Evolutionary conservation across 2,888 invertebrate genomes (phyloP), one percentile per base, ranked within the genome.

Genomic region (Pilophorus perplexus): DNA sequence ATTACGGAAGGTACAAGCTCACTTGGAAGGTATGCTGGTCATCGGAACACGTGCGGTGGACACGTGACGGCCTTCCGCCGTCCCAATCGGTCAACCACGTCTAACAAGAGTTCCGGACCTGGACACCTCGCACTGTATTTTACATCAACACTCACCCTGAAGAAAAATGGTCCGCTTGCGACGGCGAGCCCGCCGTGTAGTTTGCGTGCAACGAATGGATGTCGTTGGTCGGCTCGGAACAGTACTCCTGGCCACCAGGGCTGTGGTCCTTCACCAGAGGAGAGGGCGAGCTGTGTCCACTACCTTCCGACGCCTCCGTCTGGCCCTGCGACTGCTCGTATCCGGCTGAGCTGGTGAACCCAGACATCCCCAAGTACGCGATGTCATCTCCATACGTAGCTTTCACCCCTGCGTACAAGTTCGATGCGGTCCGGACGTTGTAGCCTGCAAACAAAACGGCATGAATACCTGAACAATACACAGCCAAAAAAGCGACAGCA

Each of bases 261-360:
- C 62, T 55, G 2, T 67, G 65, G 14, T 67, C 69, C 14, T 60
- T 1, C 6, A 59, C 60, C 25, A 64, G 23, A 12, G 64, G 64
- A 8, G 67, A 38, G 0, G 69, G 69, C 8, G 67, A 57, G 64
- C 68, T 69, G 18, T 65, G 69, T 10, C 65, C 69, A 50, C 69
- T 69, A 25, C 62, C 69, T 42, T 69, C 69, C 0, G 69, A 69
- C 14, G 55, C 67, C 20, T 50, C 67, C 1, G 44, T 42, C n/a
- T 25, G 46, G 3, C 28, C 54, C 23, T 25, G 52, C n/a, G 65
- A 42, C 23, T 64, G 54, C 14, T 44, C 66, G 33, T 18, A 42
- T 10, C n/a, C 8, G 10, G 40, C 4, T 6, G 55, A 2, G 8
- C 60, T 52, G 2, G 37, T 25, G 20, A 66, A 23, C 37, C 59